These are phyloP conservation scores for Aradophagus sp. DNA, from an alignment of 1,140 invertebrate species.

Conservation along the genomic window DNA sequence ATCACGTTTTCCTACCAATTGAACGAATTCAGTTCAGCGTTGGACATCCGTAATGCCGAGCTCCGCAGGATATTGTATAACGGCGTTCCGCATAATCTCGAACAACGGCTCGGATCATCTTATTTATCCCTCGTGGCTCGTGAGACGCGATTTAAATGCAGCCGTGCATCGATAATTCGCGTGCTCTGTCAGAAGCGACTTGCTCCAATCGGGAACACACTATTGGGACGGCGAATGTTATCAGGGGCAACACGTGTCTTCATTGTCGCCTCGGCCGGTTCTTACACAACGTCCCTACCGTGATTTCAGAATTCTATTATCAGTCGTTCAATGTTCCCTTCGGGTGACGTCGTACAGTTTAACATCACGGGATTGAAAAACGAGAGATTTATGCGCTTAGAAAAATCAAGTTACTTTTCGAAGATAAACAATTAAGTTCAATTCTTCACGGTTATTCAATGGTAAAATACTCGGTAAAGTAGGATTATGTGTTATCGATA, in stretches of 20 bases:
- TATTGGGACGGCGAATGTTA: slow-evolving; percentile 30
- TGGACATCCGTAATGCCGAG: slow-evolving; percentile 46
- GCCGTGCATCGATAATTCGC: slow-evolving; percentile 47
- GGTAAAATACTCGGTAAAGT: too few species aligned
- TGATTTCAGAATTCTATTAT: too few species aligned
- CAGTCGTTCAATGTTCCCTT: too few species aligned
- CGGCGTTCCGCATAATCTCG: slow-evolving; percentile 48
- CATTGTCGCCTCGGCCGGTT: slow-evolving; percentile 7
- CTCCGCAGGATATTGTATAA: slow-evolving; percentile 54
- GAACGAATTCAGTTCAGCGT: slow-evolving; percentile 50
- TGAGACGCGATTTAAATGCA: slow-evolving; percentile 50
- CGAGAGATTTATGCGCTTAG: too few species aligned
- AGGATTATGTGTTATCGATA: too few species aligned
- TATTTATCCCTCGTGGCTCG: slow-evolving; percentile 44
- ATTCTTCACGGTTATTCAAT: too few species aligned
- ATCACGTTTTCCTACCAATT: slow-evolving; percentile 52
- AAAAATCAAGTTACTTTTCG: too few species aligned
- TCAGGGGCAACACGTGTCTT: slow-evolving; percentile 16
- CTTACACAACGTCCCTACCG: too few species aligned
- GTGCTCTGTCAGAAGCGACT: slow-evolving; percentile 38
- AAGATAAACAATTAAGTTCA: too few species aligned
- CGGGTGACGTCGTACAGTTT: too few species aligned
- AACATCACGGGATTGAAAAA: too few species aligned
- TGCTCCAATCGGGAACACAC: slow-evolving; percentile 29
- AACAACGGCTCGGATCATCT: slow-evolving; percentile 52